Conservation (phyloP, 2,797 vertebrate species). For the Bryconaethiops microstoma region DNA sequence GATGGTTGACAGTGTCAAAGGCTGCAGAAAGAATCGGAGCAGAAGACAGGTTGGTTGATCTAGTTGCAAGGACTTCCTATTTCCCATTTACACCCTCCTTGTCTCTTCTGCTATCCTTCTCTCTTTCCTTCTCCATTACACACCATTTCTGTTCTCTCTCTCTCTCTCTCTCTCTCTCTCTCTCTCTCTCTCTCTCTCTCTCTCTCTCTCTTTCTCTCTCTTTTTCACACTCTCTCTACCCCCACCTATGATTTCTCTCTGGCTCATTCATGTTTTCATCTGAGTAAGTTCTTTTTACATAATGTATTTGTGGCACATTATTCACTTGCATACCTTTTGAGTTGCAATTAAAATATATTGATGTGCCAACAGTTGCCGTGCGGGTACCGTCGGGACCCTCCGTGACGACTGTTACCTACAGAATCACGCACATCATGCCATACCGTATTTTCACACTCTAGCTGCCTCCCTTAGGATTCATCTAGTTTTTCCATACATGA, state of each 20-base stretch:
- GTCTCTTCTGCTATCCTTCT: not conserved
- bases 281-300: slow-evolving; percentile 6
- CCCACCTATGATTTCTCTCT: not conserved
- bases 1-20: no score
- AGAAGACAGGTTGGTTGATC: no score
- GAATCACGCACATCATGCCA: no score
- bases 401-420: no score
- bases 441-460: no score
- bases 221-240: no score
- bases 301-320: slow-evolving; percentile 13
- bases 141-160: not conserved
- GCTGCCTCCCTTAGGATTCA: no score
- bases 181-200: not conserved
- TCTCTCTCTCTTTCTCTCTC: not conserved
- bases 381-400: no score
- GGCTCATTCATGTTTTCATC: not conserved
- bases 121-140: not conserved
- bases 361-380: not conserved
- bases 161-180: not conserved
- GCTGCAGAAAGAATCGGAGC: no score
- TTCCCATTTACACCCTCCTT: not conserved
- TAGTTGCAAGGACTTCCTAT: no score
- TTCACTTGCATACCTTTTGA: slow-evolving; percentile 8
- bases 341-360: not conserved
- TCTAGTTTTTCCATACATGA: no score